A percentile compares a stretch with the other conserved stretches of the same genome.
Conservation (phyloP, 2,797 vertebrate species). For the Brachyrhaphis roseni region DNA sequence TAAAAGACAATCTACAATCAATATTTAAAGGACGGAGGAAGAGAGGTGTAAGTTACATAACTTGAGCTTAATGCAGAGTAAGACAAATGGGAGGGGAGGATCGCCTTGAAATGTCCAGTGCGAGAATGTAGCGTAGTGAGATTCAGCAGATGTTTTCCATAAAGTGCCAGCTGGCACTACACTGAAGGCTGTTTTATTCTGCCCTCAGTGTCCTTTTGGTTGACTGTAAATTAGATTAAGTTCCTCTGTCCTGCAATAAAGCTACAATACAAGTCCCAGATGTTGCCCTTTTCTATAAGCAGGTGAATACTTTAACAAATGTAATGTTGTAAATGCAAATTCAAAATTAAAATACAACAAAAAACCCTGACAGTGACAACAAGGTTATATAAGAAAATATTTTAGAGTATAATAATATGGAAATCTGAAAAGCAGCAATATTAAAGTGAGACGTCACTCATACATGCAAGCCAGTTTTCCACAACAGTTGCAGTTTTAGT, state of each 20-base stretch:
- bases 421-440: background rate
- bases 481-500: background rate
- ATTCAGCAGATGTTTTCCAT: background rate
- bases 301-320: conserved; percentile 10
- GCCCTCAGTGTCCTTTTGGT: background rate
- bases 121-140: background rate
- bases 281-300: conserved; percentile 21
- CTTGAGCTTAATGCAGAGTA: background rate
- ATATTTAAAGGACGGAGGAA: background rate
- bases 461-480: background rate
- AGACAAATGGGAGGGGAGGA: background rate
- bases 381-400: background rate
- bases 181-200: conserved; percentile 11
- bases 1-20: background rate
- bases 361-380: background rate
- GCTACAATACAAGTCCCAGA: conserved; percentile 6
- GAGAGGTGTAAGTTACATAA: background rate
- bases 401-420: background rate
- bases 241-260: conserved; percentile 3
- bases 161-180: conserved; percentile 8
- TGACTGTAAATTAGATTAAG: conserved; percentile 8
- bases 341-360: conserved; percentile 3
- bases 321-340: background rate
- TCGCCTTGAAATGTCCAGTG: background rate
- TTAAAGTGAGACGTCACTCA: background rate